Base-by-base conservation (phyloP, 2,888 invertebrate species). In the Pseudococcus viburni region DNA sequence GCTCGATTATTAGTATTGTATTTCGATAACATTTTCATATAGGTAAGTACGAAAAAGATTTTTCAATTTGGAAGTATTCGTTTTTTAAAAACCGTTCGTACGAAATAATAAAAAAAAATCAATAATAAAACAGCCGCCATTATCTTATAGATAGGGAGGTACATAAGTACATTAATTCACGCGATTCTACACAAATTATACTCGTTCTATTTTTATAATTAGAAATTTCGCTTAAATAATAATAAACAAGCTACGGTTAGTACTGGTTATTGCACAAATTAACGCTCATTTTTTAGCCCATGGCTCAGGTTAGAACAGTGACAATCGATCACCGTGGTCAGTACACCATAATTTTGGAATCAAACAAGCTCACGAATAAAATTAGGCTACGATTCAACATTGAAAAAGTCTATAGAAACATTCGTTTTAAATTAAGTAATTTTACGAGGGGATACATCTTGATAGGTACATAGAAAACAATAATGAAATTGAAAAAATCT, bases 221-320 rank as follows among this genome's bases (percentile, higher is more conserved):
- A 12, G 26, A 33, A 8, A 73, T 73, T 33, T 26, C n/a, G n/a
- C 68, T 73, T 73, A 73, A 33, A 33, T 33, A 73, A 73, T 33
- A 73, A 73, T 73, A 26, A 73, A 73, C 33, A 73, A 73, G 68
- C 68, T 73, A 73, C 5, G 26, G 33, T 73, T 73, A 73, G 68
- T 73, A 33, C 0, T 73, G 68, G 68, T 73, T 73, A 73, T 73
- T 73, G 68, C 68, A 73, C 68, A 73, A 73, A 26, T 59, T 19
- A 19, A 73, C 15, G 26, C 22, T 73, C 68, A 73, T 73, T 73
- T 12, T 33, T 6, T 22, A 3, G 46, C 9, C 46, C 12, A 46
- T 5, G 12, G 1, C 12, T 46, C 46, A 1, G 46, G 7, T 46
- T 12, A 33, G 46, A 46, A 46, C 12, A 46, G 46, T 33, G 26